Conservation (phyloP, 2,113 vertebrate species). For the Seriola rivoliana region DNA sequence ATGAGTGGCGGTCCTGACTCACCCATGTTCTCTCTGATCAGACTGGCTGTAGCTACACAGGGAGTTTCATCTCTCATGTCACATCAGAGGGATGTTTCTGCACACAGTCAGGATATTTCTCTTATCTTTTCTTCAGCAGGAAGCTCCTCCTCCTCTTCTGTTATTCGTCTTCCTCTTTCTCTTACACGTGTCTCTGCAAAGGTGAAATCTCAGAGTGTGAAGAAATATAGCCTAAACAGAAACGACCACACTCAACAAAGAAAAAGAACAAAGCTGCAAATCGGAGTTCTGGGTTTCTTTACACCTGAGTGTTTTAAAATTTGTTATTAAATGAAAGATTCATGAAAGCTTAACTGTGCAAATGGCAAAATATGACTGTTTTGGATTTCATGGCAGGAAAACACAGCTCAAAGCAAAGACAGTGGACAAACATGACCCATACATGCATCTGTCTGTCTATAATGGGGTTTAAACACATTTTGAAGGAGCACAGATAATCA, state of each 20-base stretch:
- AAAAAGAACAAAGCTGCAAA: neutral
- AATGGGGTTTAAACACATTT: no score
- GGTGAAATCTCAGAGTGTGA: neutral
- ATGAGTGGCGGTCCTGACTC: slow-evolving; percentile 1
- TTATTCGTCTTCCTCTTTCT: neutral
- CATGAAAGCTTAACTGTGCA: neutral
- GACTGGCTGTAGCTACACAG: neutral
- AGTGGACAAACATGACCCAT: neutral
- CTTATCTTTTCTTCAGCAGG: no score
- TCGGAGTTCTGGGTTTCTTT: neutral
- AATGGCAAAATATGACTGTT: neutral
- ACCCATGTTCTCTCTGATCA: slow-evolving; percentile 15
- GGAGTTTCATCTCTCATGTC: slow-evolving; percentile 5
- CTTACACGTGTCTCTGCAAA: neutral
- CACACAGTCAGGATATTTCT: neutral
- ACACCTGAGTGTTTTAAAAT: neutral
- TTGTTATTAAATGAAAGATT: neutral
- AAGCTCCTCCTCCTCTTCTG: neutral
- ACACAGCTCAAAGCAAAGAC: neutral
- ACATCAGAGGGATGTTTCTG: slow-evolving; percentile 5
- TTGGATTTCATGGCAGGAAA: neutral
- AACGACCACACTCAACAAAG: neutral
- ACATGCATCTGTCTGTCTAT: no score
- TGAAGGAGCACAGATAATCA: neutral
- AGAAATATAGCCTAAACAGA: neutral